Conservation (phyloP, 2,797 vertebrate species). For the Zalophus californianus region DNA sequence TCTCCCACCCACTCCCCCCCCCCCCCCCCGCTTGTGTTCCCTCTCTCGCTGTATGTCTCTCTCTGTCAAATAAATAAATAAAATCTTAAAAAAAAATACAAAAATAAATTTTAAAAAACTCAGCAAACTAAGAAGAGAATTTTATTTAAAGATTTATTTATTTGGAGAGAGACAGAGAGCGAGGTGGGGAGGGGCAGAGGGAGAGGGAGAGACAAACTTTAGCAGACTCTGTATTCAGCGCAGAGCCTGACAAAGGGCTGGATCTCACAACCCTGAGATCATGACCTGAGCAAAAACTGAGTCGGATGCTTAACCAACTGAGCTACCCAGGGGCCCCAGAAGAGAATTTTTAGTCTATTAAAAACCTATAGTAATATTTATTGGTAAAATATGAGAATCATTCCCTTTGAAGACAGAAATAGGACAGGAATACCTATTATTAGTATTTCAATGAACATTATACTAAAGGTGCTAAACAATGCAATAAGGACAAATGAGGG, state of each 20-base stretch:
- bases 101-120: background rate
- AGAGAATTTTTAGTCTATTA: background rate
- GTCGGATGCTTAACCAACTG: background rate
- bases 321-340: background rate
- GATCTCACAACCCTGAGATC: background rate
- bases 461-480: background rate
- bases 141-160: background rate
- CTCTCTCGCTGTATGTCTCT: no score
- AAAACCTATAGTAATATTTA: background rate
- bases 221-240: background rate
- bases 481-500: background rate
- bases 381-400: conserved; percentile 15
- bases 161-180: background rate
- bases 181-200: background rate
- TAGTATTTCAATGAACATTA: background rate
- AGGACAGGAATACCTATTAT: background rate
- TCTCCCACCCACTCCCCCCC: no score
- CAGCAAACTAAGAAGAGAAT: background rate
- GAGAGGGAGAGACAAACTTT: background rate
- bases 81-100: no score
- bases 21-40: no score
- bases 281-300: background rate
- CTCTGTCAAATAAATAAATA: no score
- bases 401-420: background rate
- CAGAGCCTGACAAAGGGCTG: background rate